Base-by-base conservation (phyloP, 2,113 vertebrate genomes). In the Seriola aureovittata region DNA sequence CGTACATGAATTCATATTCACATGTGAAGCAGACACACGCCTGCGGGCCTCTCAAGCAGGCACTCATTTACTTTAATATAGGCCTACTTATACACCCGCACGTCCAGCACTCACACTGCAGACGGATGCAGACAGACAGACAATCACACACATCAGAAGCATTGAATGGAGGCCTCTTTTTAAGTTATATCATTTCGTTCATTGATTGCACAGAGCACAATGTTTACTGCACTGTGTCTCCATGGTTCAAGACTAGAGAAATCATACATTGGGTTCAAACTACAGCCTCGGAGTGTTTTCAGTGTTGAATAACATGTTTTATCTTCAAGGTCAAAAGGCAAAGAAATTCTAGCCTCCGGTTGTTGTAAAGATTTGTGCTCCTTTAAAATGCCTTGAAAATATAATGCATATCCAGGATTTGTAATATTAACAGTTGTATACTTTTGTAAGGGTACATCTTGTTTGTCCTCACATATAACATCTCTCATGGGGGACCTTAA, bases 61-160 rank as follows among this genome's bases (percentile, higher is more conserved):
- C 19, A 4, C 48, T 81, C 14, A 57, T 90, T 71, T 74, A 78
- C 63, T 87, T 84, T 55, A 40, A 69, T 67, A 52, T 63, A 38
- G 38, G 8, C 38, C 38, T 38, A 88, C 71, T 59, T 79, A 67
- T 32, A 86, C 65, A 40, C 68, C 65, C 71, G 72, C 60, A 4
- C 34, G 54, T 38, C 34, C 38, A 66, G 16, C n/a, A 10, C 58
- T 77, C 12, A n/a, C 10, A 12, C 29, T 52, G 59, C 25, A 44
- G 34, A 84, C 50, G 44, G 42, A 66, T 34, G 21, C 44, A 68
- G 23, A 80, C 42, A 76, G 29, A 83, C 38, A 68, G 52, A 67
- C 44, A 74, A 12, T 44, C n/a, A 34, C 14, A 71, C 52, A 54
- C 38, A 60, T 60, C 50, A 55, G 17, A 40, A 54, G n/a, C 44